These are phyloP conservation scores for Diadophis punctatus DNA, from an alignment of 2,113 vertebrate species.

Conservation along the genomic window DNA sequence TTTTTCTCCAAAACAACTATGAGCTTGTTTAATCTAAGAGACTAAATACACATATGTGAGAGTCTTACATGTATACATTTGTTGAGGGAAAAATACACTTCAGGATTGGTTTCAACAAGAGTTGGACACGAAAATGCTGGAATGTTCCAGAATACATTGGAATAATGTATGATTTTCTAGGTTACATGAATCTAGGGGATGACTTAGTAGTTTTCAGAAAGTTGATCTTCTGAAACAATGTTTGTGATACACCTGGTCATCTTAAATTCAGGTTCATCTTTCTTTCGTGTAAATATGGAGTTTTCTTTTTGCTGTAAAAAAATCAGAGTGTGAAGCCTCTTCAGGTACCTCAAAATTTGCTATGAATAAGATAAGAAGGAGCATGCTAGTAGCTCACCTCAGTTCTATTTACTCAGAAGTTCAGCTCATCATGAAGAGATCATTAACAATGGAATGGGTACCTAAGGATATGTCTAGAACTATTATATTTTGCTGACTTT, in stretches of 20 bases:
- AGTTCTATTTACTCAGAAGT: not conserved
- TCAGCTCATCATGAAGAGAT: not conserved
- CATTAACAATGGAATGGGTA: not conserved
- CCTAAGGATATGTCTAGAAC: not conserved
- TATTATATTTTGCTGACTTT: not conserved
- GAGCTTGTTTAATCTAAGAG: not conserved
- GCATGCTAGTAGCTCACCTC: not conserved
- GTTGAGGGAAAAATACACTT: not conserved
- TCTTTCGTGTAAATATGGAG: not conserved
- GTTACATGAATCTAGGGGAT: not conserved
- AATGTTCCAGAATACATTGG: not conserved
- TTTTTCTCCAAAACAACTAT: not conserved
- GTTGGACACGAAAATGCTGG: not conserved
- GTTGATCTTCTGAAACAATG: not conserved
- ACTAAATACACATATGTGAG: not conserved
- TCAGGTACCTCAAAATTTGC: not conserved
- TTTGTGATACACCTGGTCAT: not conserved
- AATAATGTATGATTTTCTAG: not conserved
- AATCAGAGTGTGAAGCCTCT: not conserved
- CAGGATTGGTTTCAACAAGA: not conserved
- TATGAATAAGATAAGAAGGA: not conserved
- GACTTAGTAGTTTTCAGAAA: not conserved
- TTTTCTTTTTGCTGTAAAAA: not conserved
- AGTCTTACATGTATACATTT: not conserved
- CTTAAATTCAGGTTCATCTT: not conserved